phyloP scores from a whole-genome alignment of 64 coral and sea anemone species.

The Dendronephthya gigantea region DNA sequence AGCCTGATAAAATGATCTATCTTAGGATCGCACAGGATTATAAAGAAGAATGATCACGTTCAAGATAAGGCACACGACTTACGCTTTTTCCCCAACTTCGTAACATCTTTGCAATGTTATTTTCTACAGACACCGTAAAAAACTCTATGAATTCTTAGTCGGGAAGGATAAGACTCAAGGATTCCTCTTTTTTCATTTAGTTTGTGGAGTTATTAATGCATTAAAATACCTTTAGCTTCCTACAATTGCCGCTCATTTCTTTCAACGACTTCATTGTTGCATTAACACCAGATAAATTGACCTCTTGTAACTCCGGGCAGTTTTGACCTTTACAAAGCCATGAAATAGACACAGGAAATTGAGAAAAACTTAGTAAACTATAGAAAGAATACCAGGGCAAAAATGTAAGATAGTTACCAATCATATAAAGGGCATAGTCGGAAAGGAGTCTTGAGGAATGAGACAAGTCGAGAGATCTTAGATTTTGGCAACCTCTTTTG shows the following conservation, averaged over 20 bases:
- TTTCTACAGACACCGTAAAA: slow-evolving; percentile 29
- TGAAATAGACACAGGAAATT: not conserved
- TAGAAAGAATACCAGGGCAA: not conserved
- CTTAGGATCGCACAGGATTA: too few relatives aligned
- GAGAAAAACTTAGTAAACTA: not conserved
- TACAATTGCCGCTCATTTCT: slow-evolving; percentile 51
- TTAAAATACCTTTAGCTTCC: slow-evolving; percentile 57
- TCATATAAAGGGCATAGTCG: slow-evolving; percentile 67
- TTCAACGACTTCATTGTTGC: slow-evolving; percentile 68
- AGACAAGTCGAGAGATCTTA: slow-evolving; percentile 76
- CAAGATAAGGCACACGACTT: slow-evolving; percentile 6
- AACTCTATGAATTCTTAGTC: not conserved
- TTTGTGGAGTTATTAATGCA: not conserved
- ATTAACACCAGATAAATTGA: slow-evolving; percentile 60
- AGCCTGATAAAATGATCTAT: slow-evolving; percentile 31
- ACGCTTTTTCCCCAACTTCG: slow-evolving; percentile 76
- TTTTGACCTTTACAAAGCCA: slow-evolving; percentile 46
- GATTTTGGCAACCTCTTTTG: slow-evolving; percentile 44
- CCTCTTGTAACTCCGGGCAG: slow-evolving; percentile 44
- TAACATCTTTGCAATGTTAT: slow-evolving; percentile 52
- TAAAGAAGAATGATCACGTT: too few relatives aligned
- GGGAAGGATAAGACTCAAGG: not conserved
- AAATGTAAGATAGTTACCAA: slow-evolving; percentile 39
- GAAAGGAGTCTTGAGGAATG: slow-evolving; percentile 61
- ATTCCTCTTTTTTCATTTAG: too few relatives aligned